Percentiles rank a stretch among this genome's conserved stretches.
Conservation (phyloP, 2,797 vertebrate species). For the Eleutherodactylus coqui region DNA sequence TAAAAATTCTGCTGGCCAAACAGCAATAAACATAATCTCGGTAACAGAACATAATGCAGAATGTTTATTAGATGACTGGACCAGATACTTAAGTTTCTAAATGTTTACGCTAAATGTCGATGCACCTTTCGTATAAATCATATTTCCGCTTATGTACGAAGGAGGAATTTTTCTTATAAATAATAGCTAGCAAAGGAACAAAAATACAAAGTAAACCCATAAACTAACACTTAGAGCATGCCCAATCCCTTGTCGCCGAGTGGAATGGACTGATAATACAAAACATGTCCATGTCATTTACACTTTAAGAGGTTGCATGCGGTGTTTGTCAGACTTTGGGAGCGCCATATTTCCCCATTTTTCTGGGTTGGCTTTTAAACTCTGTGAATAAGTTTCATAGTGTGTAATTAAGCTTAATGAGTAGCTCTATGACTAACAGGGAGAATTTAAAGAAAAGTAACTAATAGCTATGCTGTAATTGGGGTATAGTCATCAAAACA, state of each 20-base stretch:
- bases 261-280: not conserved
- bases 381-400: not conserved
- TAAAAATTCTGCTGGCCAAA: constrained; percentile 21
- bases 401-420: not conserved
- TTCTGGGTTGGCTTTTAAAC: not conserved
- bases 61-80: constrained; percentile 19
- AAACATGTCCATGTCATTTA: constrained; percentile 13
- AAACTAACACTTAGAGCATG: not conserved
- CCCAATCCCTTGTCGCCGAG: not conserved
- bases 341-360: not conserved
- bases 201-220: constrained; percentile 6
- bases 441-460: not conserved
- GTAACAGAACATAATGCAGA: not conserved
- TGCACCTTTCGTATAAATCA: constrained; percentile 26
- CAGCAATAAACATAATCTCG: constrained; percentile 9
- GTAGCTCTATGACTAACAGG: not conserved
- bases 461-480: not conserved
- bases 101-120: constrained; percentile 19
- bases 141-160: constrained; percentile 14
- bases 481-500: not conserved
- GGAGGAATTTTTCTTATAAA: constrained; percentile 2
- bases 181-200: not conserved
- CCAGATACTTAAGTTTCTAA: constrained; percentile 10
- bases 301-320: not conserved
- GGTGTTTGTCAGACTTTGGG: not conserved